A percentile compares a stretch with the other conserved stretches of the same genome.
Evolutionary conservation across 2,888 invertebrate species (phyloP).

Genomic region (Protodeltote pygarga): DNA sequence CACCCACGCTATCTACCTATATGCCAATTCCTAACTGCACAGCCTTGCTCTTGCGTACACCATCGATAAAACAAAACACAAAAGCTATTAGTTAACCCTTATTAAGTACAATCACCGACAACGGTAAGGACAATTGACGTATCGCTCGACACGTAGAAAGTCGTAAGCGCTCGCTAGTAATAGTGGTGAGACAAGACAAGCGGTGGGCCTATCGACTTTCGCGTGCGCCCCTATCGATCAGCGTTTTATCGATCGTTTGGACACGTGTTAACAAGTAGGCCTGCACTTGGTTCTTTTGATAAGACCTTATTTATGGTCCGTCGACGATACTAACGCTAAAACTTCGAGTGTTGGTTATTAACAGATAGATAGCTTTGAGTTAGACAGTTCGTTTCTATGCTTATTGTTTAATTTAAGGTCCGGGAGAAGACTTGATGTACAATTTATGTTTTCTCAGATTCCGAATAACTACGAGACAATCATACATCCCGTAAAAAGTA

Average conservation of each 20-base stretch:
- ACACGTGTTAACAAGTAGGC: conserved; percentile 74
- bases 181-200: conserved; percentile 18
- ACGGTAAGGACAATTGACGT: conserved; percentile 40
- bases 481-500: neutral
- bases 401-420: conserved; percentile 21
- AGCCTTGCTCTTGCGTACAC: neutral
- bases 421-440: neutral
- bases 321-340: conserved; percentile 8
- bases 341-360: conserved; percentile 35
- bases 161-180: conserved; percentile 23
- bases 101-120: conserved; percentile 46
- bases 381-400: conserved; percentile 16
- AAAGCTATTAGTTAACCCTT: conserved; percentile 49
- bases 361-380: conserved; percentile 33
- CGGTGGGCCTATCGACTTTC: conserved; percentile 40
- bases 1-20: neutral
- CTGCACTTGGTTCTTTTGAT: conserved; percentile 58
- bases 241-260: conserved; percentile 58
- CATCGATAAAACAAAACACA: conserved; percentile 34
- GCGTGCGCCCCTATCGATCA: conserved; percentile 62
- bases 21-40: conserved; percentile 1
- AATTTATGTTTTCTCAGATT: neutral
- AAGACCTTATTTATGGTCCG: conserved; percentile 60
- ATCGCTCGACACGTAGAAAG: conserved; percentile 43
- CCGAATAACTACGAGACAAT: neutral